These are phyloP conservation scores for Corynorhinus townsendii DNA, from an alignment of 2,113 vertebrate genomes.

Conservation along the genomic window DNA sequence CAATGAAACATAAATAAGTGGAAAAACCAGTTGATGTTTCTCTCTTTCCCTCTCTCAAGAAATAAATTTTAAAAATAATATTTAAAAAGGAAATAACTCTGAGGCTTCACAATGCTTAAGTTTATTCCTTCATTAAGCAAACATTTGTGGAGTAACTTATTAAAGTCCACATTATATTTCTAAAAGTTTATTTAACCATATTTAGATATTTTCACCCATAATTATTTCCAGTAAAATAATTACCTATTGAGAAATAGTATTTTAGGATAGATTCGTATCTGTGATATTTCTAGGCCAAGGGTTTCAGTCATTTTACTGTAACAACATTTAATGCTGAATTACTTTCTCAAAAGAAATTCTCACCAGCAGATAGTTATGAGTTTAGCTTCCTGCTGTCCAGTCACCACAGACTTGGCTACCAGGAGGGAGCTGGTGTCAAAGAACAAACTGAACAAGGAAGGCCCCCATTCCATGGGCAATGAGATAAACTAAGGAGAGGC, in stretches of 20 bases:
- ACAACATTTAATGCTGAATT: neutral
- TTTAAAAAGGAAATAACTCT: neutral
- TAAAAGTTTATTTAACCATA: neutral
- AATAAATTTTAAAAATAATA: neutral
- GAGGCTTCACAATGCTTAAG: neutral
- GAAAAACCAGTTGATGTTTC: neutral
- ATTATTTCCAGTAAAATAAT: neutral
- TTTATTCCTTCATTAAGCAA: neutral
- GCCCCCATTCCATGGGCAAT: fast-evolving
- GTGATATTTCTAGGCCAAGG: neutral
- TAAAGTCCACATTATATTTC: neutral
- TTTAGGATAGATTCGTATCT: neutral
- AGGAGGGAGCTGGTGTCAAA: neutral
- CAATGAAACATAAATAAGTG: neutral
- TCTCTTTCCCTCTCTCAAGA: neutral
- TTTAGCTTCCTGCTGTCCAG: neutral
- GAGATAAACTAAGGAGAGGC: neutral
- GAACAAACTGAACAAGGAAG: neutral
- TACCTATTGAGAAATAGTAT: neutral
- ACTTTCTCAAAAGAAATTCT: neutral
- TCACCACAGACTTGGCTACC: neutral
- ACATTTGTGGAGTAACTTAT: neutral
- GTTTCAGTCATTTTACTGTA: neutral
- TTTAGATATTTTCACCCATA: neutral
- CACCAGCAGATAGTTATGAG: neutral